Base-by-base conservation (phyloP, 2,888 invertebrate genomes). In the Strigamia transsilvanica region DNA sequence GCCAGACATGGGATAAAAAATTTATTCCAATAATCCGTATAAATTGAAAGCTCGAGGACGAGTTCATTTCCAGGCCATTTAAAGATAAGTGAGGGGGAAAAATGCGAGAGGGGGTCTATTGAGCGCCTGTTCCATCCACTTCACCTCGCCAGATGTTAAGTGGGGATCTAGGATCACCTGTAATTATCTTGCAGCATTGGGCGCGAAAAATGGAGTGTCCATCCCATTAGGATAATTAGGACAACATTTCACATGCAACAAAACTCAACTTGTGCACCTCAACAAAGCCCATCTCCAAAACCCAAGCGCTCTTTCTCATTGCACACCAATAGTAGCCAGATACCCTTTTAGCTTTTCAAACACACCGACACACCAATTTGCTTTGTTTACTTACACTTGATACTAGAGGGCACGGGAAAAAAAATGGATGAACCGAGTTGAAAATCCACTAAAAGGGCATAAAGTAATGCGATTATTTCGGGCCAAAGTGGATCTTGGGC, bases 331-430 rank as follows among this genome's bases (percentile, higher is more conserved):
- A 61, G 15, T 51, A 51, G 13, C 61, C 15, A 18, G 61, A 61
- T 61, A 61, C 61, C 61, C 61, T 61, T 21, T 61, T 61, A 21
- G 21, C 42, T 61, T 61, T 61, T 61, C 61, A 61, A 61, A 61
- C 61, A 61, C 61, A 61, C 61, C 61, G 61, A 61, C 61, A 61
- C 21, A 42, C 7, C 61, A 51, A 51, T 51, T 61, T 61, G 61
- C 61, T 61, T 61, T 61, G 61, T 61, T 61, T 61, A 61, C 61
- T 61, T 21, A 61, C 61, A 61, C 61, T 61, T 61, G 61, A 61
- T 61, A 61, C 61, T n/a, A 61, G 61, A 61, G 61, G 61, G 61
- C 61, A n/a, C n/a, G n/a, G n/a, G 6, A 10, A 61, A 61, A 61
- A 61, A 61, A 61, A 61, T 61, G 61, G 61, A 12, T 21, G 21